phyloP scores from a whole-genome alignment of 2,888 invertebrate species.

The Cephus runcator region DNA sequence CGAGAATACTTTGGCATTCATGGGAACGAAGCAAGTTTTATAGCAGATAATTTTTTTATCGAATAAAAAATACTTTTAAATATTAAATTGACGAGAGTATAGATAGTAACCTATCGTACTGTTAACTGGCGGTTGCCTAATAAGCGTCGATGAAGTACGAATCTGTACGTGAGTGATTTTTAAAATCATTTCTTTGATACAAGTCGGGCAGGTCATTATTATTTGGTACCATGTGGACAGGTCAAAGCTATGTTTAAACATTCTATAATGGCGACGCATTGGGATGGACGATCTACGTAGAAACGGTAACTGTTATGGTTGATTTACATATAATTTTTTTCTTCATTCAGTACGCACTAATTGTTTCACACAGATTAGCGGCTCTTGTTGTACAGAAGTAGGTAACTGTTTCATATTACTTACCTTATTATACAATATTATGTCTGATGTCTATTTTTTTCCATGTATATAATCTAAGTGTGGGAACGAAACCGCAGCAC shows the following conservation, averaged over 20 bases:
- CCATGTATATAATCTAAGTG: neutral
- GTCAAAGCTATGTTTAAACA: neutral
- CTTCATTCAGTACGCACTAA: neutral
- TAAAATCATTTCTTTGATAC: constrained; percentile 21
- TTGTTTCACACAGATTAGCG: neutral
- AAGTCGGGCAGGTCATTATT: constrained; percentile 2
- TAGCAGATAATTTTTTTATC: neutral
- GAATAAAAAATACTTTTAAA: neutral
- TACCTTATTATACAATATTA: neutral
- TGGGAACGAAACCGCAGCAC: neutral
- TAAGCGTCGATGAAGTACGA: neutral
- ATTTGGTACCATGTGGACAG: neutral
- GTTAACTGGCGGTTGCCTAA: neutral
- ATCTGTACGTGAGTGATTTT: constrained; percentile 24
- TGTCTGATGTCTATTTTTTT: neutral
- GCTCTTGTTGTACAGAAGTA: neutral
- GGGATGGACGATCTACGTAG: neutral
- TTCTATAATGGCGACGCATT: neutral
- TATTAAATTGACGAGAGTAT: neutral
- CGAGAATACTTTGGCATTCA: neutral
- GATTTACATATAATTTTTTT: neutral
- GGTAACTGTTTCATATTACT: neutral
- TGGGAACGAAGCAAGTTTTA: neutral
- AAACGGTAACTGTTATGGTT: neutral
- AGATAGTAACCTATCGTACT: neutral